Percentiles rank a stretch among this genome's conserved stretches.
phyloP scores from a whole-genome alignment of 2,113 vertebrate species.

The Coracopsis vasa region DNA sequence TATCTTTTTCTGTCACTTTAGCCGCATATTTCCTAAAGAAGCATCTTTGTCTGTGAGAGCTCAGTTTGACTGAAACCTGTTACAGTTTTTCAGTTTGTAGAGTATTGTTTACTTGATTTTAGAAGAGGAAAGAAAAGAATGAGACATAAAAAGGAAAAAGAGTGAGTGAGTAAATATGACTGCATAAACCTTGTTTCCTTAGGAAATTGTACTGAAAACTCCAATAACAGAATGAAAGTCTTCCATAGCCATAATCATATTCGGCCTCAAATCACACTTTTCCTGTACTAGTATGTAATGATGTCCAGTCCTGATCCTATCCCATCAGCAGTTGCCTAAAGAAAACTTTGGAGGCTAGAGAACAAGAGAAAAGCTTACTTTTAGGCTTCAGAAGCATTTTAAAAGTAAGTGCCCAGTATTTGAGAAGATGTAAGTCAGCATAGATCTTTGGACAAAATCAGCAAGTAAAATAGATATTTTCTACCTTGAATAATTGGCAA shows the following conservation, averaged over 20 bases:
- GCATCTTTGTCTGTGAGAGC: background rate
- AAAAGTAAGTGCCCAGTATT: background rate
- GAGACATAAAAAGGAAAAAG: background rate
- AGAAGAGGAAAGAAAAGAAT: background rate
- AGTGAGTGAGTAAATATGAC: background rate
- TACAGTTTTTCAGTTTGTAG: background rate
- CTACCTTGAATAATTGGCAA: background rate
- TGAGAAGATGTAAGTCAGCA: background rate
- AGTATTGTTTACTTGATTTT: background rate
- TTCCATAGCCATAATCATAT: background rate
- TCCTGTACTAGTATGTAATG: background rate
- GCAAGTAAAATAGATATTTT: background rate
- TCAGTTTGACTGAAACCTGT: background rate
- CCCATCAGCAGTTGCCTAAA: background rate
- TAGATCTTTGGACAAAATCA: background rate
- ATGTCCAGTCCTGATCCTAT: background rate
- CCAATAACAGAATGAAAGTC: background rate
- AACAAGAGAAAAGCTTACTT: background rate
- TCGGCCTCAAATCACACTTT: background rate
- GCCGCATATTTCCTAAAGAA: background rate
- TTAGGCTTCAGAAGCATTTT: background rate
- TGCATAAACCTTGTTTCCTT: background rate
- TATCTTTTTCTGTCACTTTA: background rate
- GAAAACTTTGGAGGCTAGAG: background rate
- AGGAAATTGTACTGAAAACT: background rate